These are phyloP conservation scores for Spheniscus humboldti DNA, from an alignment of 2,797 vertebrate genomes.

Conservation along the genomic window DNA sequence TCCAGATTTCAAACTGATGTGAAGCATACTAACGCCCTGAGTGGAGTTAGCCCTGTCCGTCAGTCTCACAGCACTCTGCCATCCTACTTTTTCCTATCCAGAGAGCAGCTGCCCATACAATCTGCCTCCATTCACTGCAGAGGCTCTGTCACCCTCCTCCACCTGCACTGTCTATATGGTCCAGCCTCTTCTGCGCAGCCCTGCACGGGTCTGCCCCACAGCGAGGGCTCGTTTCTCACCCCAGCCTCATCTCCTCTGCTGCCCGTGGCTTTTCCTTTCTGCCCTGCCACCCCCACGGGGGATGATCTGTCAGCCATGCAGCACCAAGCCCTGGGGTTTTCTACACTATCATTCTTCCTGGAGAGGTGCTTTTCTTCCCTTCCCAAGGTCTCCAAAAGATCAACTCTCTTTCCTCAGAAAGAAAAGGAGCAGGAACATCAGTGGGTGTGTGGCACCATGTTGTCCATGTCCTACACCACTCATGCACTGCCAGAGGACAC, in stretches of 20 bases:
- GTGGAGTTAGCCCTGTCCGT: accelerated
- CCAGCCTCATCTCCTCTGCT: background rate
- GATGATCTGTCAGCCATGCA: background rate
- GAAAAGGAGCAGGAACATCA: background rate
- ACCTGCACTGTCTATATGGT: accelerated
- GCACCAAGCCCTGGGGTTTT: background rate
- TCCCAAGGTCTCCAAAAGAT: background rate
- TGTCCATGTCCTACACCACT: accelerated
- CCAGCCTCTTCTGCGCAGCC: background rate
- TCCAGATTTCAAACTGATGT: background rate
- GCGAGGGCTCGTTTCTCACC: background rate
- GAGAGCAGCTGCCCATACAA: background rate
- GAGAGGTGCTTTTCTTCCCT: background rate
- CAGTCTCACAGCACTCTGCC: background rate
- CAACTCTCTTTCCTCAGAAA: background rate
- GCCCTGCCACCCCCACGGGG: accelerated
- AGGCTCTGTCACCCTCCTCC: background rate
- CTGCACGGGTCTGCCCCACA: background rate
- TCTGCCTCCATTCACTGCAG: background rate
- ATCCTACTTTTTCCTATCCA: background rate
- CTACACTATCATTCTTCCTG: background rate
- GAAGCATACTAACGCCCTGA: background rate
- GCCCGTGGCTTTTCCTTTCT: background rate
- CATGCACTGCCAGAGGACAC: background rate
- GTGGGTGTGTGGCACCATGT: accelerated